phyloP scores from a whole-genome alignment of 2,113 vertebrate genomes.

The Rhea pennata region DNA sequence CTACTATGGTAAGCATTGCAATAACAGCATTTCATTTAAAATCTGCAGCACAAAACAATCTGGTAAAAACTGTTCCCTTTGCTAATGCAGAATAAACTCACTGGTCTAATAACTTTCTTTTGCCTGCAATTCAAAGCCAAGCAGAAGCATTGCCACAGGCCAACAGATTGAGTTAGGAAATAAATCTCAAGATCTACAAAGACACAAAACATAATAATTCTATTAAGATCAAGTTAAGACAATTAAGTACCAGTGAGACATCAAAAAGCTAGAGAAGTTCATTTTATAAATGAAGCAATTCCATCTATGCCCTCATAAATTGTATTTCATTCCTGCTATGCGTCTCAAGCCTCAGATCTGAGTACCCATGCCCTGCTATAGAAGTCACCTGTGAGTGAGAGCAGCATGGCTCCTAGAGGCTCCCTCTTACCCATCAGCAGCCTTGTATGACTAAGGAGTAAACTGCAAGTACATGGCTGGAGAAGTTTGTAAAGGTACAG shows the following conservation, averaged over 20 bases:
- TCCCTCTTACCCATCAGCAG: not conserved
- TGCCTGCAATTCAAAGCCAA: not conserved
- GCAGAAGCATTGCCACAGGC: slow-evolving; percentile 21
- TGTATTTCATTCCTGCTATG: not conserved
- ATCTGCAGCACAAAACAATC: not conserved
- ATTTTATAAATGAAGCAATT: slow-evolving; percentile 32
- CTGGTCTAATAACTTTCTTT: not conserved
- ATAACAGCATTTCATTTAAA: not conserved
- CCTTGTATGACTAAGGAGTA: not conserved
- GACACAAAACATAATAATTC: slow-evolving; percentile 54
- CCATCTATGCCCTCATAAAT: not conserved
- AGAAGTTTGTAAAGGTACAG: not conserved
- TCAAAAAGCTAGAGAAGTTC: slow-evolving; percentile 50
- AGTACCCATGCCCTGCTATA: not conserved
- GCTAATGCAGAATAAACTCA: not conserved
- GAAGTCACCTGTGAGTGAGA: not conserved
- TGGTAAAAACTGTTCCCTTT: not conserved
- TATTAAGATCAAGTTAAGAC: slow-evolving; percentile 48
- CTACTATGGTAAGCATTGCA: not conserved
- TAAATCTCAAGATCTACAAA: slow-evolving; percentile 39
- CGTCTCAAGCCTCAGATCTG: not conserved
- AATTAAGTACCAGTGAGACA: slow-evolving; percentile 49
- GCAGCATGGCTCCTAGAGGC: not conserved
- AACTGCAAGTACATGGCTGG: not conserved
- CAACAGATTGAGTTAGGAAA: not conserved